phyloP scores from a whole-genome alignment of 2,113 vertebrate genomes.

The Reinhardtius hippoglossoides region DNA sequence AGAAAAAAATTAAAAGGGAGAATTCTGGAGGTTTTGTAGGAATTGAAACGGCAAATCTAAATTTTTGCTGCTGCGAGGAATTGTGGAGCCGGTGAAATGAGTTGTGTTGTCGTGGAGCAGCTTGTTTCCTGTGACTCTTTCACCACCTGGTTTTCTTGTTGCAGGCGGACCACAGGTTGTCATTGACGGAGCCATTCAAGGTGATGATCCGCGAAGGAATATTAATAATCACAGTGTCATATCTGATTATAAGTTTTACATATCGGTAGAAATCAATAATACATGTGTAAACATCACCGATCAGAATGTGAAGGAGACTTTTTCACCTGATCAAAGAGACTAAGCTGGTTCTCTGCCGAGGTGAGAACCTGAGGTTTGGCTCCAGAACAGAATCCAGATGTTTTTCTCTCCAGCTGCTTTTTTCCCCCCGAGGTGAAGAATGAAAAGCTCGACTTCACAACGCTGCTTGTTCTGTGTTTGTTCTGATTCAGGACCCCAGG shows the following conservation, averaged over 20 bases:
- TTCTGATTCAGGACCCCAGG: conserved; percentile 37
- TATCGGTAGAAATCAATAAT: too few relatives aligned
- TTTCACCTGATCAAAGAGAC: too few relatives aligned
- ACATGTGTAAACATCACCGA: too few relatives aligned
- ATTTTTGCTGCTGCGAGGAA: neutral
- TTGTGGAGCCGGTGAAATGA: too few relatives aligned
- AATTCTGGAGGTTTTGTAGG: neutral
- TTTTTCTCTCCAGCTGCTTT: too few relatives aligned
- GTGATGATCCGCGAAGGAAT: conserved; percentile 28
- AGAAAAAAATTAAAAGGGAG: neutral
- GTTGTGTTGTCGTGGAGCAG: neutral
- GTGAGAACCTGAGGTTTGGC: too few relatives aligned
- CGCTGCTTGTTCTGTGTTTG: conserved; percentile 15
- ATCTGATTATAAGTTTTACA: neutral
- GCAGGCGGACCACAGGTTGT: conserved; percentile 57
- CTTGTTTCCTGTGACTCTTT: neutral
- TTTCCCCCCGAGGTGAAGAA: too few relatives aligned
- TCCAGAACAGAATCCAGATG: too few relatives aligned
- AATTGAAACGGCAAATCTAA: too few relatives aligned
- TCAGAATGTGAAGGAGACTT: too few relatives aligned
- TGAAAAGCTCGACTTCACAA: neutral
- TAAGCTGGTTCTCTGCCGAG: too few relatives aligned
- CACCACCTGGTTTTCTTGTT: conserved; percentile 38
- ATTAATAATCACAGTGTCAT: neutral
- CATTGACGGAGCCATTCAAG: conserved; percentile 39